Conservation (phyloP, 1,140 invertebrate species). For the Oedothorax gibbosus region DNA sequence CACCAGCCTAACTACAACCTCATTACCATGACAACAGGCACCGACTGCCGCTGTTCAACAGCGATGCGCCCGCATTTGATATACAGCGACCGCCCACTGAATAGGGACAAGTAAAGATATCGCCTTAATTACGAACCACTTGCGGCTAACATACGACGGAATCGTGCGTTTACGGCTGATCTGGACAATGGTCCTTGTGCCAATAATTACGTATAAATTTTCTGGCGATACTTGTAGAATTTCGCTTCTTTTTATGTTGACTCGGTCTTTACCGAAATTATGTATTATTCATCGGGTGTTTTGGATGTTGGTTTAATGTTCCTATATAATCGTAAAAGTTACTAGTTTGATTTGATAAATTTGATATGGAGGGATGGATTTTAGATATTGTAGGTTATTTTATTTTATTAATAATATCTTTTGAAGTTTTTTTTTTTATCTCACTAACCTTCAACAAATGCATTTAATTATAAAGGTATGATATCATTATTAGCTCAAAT, state of each 20-base stretch:
- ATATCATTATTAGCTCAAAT: too few species aligned
- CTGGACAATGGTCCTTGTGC: conserved; percentile 48
- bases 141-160: conserved; percentile 4
- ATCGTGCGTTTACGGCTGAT: conserved; percentile 39
- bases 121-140: conserved; percentile 20
- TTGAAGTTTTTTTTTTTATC: too few species aligned
- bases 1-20: neutral
- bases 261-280: conserved; percentile 33
- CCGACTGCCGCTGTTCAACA: neutral
- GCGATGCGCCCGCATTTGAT: neutral
- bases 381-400: too few species aligned
- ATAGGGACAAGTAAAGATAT: conserved; percentile 32
- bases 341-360: neutral
- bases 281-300: conserved; percentile 43
- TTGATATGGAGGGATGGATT: too few species aligned
- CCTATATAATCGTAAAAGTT: neutral
- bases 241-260: neutral
- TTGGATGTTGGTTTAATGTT: neutral
- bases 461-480: too few species aligned
- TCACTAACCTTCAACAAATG: too few species aligned
- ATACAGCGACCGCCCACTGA: conserved; percentile 20
- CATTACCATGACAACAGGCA: conserved; percentile 34
- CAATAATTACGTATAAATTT: conserved; percentile 59
- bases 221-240: conserved; percentile 5
- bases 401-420: too few species aligned